A percentile compares a stretch with the other conserved stretches of the same genome.
Conservation (phyloP, 1,140 invertebrate genomes). For the Drosophila burlai region DNA sequence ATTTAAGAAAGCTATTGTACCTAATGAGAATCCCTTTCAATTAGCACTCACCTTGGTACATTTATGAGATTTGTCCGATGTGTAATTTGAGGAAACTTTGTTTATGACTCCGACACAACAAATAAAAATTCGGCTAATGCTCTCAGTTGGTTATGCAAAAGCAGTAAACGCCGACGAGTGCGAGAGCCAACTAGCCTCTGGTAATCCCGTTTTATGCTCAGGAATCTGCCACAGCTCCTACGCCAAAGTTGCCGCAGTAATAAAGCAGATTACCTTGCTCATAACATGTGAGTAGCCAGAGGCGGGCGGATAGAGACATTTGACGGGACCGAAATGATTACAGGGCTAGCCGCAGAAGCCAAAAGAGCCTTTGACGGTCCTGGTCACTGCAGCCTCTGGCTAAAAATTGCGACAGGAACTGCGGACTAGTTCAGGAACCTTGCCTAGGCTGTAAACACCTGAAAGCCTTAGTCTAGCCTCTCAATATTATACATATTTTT, state of each 20-base stretch:
- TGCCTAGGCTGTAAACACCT: not conserved
- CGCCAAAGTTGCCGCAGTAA: slow-evolving; percentile 79
- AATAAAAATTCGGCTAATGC: slow-evolving; percentile 81
- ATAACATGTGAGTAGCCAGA: slow-evolving; percentile 66
- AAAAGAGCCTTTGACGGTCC: slow-evolving; percentile 40
- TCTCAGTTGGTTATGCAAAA: slow-evolving; percentile 77
- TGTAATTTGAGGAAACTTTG: slow-evolving; percentile 74
- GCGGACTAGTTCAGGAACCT: not conserved
- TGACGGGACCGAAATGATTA: slow-evolving; percentile 56
- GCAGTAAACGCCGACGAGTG: slow-evolving; percentile 56
- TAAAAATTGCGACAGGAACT: slow-evolving; percentile 1
- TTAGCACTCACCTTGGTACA: slow-evolving; percentile 49
- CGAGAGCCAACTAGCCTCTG: slow-evolving; percentile 18
- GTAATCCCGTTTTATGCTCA: slow-evolving; percentile 73
- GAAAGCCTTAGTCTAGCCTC: not conserved
- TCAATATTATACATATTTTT: slow-evolving; percentile 7
- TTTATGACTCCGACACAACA: slow-evolving; percentile 70
- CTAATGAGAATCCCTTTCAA: slow-evolving; percentile 58
- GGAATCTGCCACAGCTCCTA: slow-evolving; percentile 5
- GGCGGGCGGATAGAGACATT: slow-evolving; percentile 25
- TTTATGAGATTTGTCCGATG: slow-evolving; percentile 57
- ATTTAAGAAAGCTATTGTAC: not conserved
- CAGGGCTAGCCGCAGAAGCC: slow-evolving; percentile 46
- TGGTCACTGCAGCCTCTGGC: slow-evolving; percentile 27
- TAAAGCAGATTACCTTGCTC: slow-evolving; percentile 80